A percentile compares a stretch with the other conserved stretches of the same genome.
phyloP scores from a whole-genome alignment of 2,113 vertebrate species.

The Cnemophilus loriae region DNA sequence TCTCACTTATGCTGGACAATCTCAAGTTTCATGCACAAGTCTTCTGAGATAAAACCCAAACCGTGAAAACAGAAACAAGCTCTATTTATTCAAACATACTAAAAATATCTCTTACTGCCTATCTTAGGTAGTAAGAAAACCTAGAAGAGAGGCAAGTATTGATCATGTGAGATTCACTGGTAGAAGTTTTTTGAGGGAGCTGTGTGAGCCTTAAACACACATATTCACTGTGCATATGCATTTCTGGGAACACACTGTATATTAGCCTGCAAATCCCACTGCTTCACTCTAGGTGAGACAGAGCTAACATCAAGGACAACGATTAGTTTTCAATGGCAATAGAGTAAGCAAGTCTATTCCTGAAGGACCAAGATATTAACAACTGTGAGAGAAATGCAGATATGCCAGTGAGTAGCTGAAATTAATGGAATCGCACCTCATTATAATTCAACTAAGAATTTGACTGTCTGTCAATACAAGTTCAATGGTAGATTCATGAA shows the following conservation, averaged over 20 bases:
- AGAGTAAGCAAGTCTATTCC: neutral
- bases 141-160: neutral
- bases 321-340: neutral
- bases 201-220: neutral
- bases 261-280: neutral
- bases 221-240: rapidly evolving
- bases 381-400: neutral
- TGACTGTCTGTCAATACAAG: neutral
- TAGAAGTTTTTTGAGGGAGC: neutral
- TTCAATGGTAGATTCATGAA: neutral
- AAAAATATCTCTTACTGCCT: neutral
- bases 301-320: neutral
- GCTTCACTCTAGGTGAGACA: neutral
- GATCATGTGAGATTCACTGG: neutral
- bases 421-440: neutral
- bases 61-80: neutral
- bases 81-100: neutral
- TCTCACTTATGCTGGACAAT: neutral
- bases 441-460: neutral
- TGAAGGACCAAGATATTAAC: neutral
- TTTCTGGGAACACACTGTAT: neutral
- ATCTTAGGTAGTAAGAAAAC: neutral
- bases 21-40: neutral
- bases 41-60: neutral
- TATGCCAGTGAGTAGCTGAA: neutral